Base-by-base conservation (phyloP, 2,888 invertebrate genomes). In the Perizoma flavofasciatum region DNA sequence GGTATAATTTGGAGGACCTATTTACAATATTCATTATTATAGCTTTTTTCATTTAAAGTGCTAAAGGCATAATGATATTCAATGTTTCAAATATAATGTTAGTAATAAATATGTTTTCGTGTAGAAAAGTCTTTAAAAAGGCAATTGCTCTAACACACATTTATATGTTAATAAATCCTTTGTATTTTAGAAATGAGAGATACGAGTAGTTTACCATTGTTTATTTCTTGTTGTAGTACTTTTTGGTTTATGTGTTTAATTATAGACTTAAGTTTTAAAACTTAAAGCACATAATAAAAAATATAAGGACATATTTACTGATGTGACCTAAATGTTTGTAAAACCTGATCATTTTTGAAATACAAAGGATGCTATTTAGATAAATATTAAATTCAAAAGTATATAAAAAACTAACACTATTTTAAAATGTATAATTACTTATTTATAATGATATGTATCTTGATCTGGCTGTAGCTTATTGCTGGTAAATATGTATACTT, bases 391-490 rank as follows among this genome's bases (percentile, higher is more conserved):
- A 60, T 63, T 57, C 35, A 63, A 55, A 55, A 47, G 22, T 52
- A 63, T 66, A 65, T 71, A 75, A 58, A 77, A 77, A 78, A 78
- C 74, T 79, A 83, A 70, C 72, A 65, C 67, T 69, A 75, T 79
- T 75, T 74, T 72, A 79, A 78, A 79, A 75, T 82, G 76, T 75
- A 71, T 69, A 77, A 47, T 43, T 78, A 69, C 85, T 84, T 88
- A 88, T 44, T 37, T 22, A 85, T 90, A 90, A 74, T 90, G 91
- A 92, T 92, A 92, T 92, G 92, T 91, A 69, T 89, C 82, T 89
- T 57, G 65, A 88, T 82, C 79, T 69, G 90, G 88, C 86, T 74
- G 71, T 68, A 63, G 54, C 69, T 86, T 86, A 88, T 85, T 86
- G 83, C 86, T 88, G 78, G 80, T 77, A 79, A 65, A 62, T 66